These are phyloP conservation scores for Sebastolobus alascanus DNA, from an alignment of 2,797 vertebrate species.

Conservation along the genomic window DNA sequence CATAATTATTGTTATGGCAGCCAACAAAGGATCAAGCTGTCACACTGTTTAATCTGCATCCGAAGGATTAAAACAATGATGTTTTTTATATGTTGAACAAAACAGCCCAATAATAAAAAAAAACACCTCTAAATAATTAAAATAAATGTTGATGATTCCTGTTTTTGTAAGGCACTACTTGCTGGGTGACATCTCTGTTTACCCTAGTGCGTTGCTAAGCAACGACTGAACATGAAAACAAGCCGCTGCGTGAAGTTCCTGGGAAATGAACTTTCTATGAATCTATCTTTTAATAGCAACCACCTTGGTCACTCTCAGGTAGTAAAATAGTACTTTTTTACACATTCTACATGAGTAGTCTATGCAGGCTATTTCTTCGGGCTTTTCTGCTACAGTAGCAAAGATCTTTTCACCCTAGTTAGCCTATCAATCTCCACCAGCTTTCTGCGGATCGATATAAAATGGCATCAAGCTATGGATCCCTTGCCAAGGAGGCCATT, in stretches of 20 bases:
- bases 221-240: constrained; percentile 69
- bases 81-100: not conserved
- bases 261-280: not conserved
- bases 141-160: not conserved
- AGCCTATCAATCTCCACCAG: constrained; percentile 6
- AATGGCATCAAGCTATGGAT: constrained; percentile 83
- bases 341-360: not conserved
- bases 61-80: constrained; percentile 34
- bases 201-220: constrained; percentile 79
- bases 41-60: constrained; percentile 40
- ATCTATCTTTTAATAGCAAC: not conserved
- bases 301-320: not conserved
- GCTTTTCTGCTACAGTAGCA: not conserved
- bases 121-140: not conserved
- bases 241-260: not conserved
- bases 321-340: not conserved
- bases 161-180: not conserved
- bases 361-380: not conserved
- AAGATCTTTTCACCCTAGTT: not conserved
- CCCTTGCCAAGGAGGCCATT: constrained; percentile 82
- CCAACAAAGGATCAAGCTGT: constrained; percentile 68
- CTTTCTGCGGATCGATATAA: constrained; percentile 48
- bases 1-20: constrained; percentile 65
- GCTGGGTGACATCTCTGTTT: constrained; percentile 55
- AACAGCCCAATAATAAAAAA: not conserved